Evolutionary conservation across 2,888 invertebrate species (phyloP), one percentile per base, ranked within the genome.

Genomic region (Rotaria sp.): DNA sequence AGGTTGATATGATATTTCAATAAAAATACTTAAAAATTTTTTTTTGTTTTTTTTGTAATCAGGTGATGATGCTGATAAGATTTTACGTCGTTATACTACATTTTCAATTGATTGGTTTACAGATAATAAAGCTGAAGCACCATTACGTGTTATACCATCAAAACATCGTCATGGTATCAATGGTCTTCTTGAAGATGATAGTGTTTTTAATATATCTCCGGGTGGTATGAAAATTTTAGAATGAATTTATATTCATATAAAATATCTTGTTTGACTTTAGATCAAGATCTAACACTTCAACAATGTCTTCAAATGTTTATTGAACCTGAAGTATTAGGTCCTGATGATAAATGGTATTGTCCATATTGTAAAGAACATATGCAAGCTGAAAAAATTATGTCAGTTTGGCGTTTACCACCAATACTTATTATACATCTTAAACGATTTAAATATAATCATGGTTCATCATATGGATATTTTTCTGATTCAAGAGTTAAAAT

Each of bases 371-470:
- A 94, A 90, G 93, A 94, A 89, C 94, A 94, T 90, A 95, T 95
- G 90, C 94, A 95, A 86, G 96, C 96, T 86, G 94, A 94, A 88
- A 96, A 96, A 92, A 95, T 95, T 90, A 92, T 96, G 90, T 95
- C 96, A 91, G 94, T 96, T 85, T 96, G 96, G 96, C 93, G 94
- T 88, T 92, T 96, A 88, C 96, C 96, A 87, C 96, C 96, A 24
- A 94, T 96, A 89, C 92, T 96, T 91, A 95, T 96, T 89, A 90
- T 92, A 90, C 75, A 74, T 41, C 30, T 86, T 15, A 86, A 86
- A 38, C 85, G 86, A 30, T 86, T 86, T n/a, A 85, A 86, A 45
- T 80, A 80, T 45, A 45, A 45, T 80, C 80, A 80, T 80, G 55
- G 57, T 35, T 7, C 55, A 84, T 48, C 48, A 30, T 52, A 30